phyloP scores from a whole-genome alignment of 2,888 invertebrate species.

The Epiblema foenella region DNA sequence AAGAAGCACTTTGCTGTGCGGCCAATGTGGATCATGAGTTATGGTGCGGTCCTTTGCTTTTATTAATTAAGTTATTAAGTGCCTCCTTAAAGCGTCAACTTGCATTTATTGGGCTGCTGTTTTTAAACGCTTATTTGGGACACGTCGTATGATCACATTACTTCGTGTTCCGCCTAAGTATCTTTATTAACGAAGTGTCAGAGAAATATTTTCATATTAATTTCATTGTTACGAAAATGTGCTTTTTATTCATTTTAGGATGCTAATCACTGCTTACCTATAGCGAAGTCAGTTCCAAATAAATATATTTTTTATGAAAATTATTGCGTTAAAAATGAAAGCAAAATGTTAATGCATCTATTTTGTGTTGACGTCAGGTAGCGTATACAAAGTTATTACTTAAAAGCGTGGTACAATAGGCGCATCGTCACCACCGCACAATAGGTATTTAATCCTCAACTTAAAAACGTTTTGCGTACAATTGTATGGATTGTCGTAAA shows the following conservation, averaged over 20 bases:
- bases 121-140: slow-evolving; percentile 33
- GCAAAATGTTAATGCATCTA: slow-evolving; percentile 11
- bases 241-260: neutral
- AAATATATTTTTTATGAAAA: neutral
- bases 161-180: slow-evolving; percentile 12
- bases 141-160: slow-evolving; percentile 10
- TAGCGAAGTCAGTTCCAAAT: neutral
- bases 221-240: neutral
- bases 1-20: slow-evolving; percentile 73
- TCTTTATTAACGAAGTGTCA: neutral
- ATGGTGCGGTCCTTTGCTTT: slow-evolving; percentile 58
- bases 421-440: slow-evolving; percentile 48
- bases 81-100: slow-evolving; percentile 39
- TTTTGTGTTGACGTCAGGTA: slow-evolving; percentile 29
- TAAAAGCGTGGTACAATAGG: slow-evolving; percentile 50
- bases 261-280: neutral
- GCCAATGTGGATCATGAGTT: slow-evolving; percentile 68
- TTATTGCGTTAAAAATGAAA: neutral
- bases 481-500: slow-evolving; percentile 79
- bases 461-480: slow-evolving; percentile 75
- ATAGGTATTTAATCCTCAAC: slow-evolving; percentile 47
- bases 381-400: slow-evolving; percentile 59
- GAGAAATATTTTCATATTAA: neutral
- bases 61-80: slow-evolving; percentile 72
- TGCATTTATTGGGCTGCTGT: slow-evolving; percentile 40